Evolutionary conservation across 1,140 invertebrate genomes (phyloP), one percentile per base, ranked within the genome.

Genomic region (Spodoptera litura): DNA sequence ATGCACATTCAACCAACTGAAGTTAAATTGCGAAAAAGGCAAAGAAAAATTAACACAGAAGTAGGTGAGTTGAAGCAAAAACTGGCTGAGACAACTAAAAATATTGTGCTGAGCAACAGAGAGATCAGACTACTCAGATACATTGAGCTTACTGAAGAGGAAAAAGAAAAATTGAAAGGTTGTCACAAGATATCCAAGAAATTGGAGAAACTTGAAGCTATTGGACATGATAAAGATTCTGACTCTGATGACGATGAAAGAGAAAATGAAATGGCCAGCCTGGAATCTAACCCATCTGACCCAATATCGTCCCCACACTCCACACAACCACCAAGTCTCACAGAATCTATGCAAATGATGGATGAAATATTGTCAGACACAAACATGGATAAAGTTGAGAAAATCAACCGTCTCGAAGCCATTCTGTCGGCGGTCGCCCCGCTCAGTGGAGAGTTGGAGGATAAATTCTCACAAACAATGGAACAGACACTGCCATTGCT

Each of bases 131-230:
- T 99, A 59, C 94, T 99, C 31, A 97, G 98, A 87, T 98, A 99
- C 92, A 95, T 99, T 82, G 98, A 98, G 87, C 95, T 99, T 20
- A 98, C 98, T n/a, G 98, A 99, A 81, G 98, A 98, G 81, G 98
- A 99, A 85, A 98, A 98, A 85, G 98, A 98, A 87, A 98, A 98
- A 91, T 94, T 99, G 0, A 98, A 98, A 94, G 97, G 97, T 11
- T 98, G 97, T 80, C 97, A 98, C 79, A 99, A 99, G 94, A 98
- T 99, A 62, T 98, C 98, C 0, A 97, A 97, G 84, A 99, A 99
- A 91, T 92, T 99, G 59, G 98, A 99, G 89, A 98, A 98, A 92
- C 94, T 99, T 71, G 97, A 98, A 94, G 97, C 95, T 80, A 96
- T 96, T 86, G 96, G 95, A 31, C 96, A 97, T 84, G 97, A 97